These are phyloP conservation scores for Tenthredo mesomela DNA, from an alignment of 2,888 invertebrate genomes.

Conservation along the genomic window DNA sequence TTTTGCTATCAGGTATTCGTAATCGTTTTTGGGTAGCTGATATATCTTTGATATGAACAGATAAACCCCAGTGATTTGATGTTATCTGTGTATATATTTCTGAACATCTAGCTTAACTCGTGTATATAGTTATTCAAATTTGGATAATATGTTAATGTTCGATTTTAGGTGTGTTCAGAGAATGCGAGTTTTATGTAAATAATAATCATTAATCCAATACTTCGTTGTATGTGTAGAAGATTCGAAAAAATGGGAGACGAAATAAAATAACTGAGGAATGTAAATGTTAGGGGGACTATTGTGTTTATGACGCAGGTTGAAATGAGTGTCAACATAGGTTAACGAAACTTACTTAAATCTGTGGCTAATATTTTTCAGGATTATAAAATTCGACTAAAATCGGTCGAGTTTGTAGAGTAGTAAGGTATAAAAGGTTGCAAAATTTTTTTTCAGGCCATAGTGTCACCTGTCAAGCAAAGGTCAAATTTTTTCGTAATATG, in stretches of 20 bases:
- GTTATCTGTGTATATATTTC: not conserved
- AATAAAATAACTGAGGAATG: not conserved
- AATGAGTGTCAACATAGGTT: not conserved
- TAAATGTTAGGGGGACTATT: not conserved
- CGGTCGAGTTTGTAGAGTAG: not conserved
- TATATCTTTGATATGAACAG: not conserved
- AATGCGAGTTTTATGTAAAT: not conserved
- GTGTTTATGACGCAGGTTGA: not conserved
- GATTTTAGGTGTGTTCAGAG: not conserved
- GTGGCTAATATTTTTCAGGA: not conserved
- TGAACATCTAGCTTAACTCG: not conserved
- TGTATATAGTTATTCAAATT: not conserved
- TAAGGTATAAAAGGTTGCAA: not conserved
- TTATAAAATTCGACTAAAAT: not conserved
- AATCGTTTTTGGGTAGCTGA: not conserved
- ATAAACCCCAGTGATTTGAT: not conserved
- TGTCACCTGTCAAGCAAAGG: conserved; percentile 36
- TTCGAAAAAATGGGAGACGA: not conserved
- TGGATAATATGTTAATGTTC: not conserved
- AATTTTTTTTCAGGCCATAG: not conserved
- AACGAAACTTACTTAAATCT: not conserved
- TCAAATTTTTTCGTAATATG: not conserved
- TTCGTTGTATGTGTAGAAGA: not conserved
- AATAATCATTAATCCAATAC: not conserved
- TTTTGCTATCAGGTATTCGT: not conserved